Base-by-base conservation (phyloP, 1,140 invertebrate genomes). In the Drosophila punjabiensis region DNA sequence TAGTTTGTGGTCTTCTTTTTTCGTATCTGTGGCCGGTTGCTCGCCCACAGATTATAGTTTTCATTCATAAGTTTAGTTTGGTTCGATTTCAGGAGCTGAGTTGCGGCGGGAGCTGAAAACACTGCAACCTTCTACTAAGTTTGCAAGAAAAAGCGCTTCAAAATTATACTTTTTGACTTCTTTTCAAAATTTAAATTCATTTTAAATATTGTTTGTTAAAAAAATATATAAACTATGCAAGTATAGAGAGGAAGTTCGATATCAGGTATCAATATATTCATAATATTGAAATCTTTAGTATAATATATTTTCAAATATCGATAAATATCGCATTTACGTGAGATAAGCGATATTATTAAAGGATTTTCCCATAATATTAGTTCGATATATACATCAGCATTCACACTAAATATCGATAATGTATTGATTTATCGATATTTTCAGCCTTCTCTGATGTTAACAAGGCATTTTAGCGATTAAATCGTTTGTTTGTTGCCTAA, bases 51-150 rank as follows among this genome's bases (percentile, higher is more conserved):
- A 69, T 52, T 18, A 18, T 16, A 18, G 28, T 68, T 63, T 76
- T 76, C 61, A 77, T 77, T 77, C 71, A 76, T 60, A 77, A 77
- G 18, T 47, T 70, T 30, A 10, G 60, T 5, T 53, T 30, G 24
- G 32, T 32, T 41, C 13, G 69, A 45, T 66, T 45, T 35, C 52
- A 6, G 13, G 33, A 56, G 58, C 24, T 41, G 64, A 67, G 41
- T 37, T 63, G 64, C 20, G 50, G 41, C 20, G 56, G 14, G 8
- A 48, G 35, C 18, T 30, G 16, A 7, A 7, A 43, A 41, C 18
- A 41, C 35, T 14, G 35, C 11, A 2, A 67, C 30, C 41, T 33
- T 13, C 10, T 20, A 8, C 11, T 13, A 24, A 24, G 20, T 48
- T 48, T 0, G 11, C 11, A 1, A 47, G 45, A 20, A 20, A 24